phyloP scores from a whole-genome alignment of 2,113 vertebrate species.

The Phylloscopus trochilus region DNA sequence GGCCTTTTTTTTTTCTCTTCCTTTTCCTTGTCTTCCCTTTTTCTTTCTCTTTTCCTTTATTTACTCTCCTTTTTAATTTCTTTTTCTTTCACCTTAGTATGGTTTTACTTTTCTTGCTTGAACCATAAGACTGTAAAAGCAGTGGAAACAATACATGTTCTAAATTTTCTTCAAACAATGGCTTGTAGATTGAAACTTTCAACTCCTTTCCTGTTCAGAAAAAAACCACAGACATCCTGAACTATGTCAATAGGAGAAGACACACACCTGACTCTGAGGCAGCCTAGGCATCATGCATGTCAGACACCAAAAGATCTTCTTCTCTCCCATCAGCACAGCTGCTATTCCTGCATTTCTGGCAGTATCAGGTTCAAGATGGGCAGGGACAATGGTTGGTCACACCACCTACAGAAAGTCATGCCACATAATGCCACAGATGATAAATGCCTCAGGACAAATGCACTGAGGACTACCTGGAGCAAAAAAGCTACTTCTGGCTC shows the following conservation, averaged over 20 bases:
- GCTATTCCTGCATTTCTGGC: neutral
- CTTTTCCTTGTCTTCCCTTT: neutral
- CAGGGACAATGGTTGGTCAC: neutral
- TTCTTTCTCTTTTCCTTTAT: neutral
- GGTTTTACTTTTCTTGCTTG: neutral
- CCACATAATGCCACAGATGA: neutral
- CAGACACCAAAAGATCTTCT: neutral
- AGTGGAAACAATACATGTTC: neutral
- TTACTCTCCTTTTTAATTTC: neutral
- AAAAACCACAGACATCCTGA: neutral
- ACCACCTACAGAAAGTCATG: neutral
- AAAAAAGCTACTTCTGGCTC: neutral
- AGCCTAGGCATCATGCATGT: neutral
- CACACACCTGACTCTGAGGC: neutral
- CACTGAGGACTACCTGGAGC: neutral
- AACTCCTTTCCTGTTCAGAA: neutral
- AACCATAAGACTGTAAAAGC: neutral
- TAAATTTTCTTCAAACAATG: neutral
- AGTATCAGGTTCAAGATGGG: neutral
- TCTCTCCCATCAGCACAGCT: neutral
- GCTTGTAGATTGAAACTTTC: neutral
- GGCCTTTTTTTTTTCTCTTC: accelerated
- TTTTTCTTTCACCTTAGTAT: neutral
- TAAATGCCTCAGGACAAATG: neutral
- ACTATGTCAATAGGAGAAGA: neutral